phyloP scores from a whole-genome alignment of 2,113 vertebrate genomes.

The Chroicocephalus ridibundus region DNA sequence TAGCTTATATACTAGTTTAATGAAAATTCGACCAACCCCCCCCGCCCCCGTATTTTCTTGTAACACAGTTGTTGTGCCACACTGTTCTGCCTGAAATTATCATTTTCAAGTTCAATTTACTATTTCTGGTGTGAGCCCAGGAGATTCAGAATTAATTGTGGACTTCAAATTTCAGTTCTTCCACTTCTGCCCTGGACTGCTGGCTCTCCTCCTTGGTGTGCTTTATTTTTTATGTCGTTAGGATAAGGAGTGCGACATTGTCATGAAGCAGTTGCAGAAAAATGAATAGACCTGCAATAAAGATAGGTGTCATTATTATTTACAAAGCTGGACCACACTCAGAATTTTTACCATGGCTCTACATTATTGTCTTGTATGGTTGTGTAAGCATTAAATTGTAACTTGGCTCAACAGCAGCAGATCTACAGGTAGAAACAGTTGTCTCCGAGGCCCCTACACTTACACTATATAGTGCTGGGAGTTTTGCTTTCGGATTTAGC shows the following conservation, averaged over 20 bases:
- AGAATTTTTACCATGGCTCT: not conserved
- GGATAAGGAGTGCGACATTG: not conserved
- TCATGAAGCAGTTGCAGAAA: not conserved
- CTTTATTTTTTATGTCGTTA: not conserved
- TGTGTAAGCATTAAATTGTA: not conserved
- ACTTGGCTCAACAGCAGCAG: not conserved
- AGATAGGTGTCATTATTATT: not conserved
- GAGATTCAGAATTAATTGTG: not conserved
- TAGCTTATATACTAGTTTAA: not conserved
- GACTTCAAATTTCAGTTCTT: not conserved
- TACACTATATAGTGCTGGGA: not conserved
- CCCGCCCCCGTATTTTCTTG: not conserved
- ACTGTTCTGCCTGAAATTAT: not conserved
- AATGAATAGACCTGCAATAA: not conserved
- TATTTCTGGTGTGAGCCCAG: not conserved
- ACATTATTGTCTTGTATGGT: not conserved
- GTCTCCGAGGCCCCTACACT: not conserved
- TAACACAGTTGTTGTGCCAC: not conserved
- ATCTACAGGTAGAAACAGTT: not conserved
- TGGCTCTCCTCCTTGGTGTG: not conserved
- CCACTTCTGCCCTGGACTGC: not conserved
- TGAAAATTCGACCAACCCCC: not conserved
- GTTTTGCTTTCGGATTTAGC: not conserved
- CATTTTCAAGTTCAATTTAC: not conserved
- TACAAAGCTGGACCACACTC: not conserved